Conservation (phyloP, 2,113 vertebrate genomes). For the Alethe castanea region DNA sequence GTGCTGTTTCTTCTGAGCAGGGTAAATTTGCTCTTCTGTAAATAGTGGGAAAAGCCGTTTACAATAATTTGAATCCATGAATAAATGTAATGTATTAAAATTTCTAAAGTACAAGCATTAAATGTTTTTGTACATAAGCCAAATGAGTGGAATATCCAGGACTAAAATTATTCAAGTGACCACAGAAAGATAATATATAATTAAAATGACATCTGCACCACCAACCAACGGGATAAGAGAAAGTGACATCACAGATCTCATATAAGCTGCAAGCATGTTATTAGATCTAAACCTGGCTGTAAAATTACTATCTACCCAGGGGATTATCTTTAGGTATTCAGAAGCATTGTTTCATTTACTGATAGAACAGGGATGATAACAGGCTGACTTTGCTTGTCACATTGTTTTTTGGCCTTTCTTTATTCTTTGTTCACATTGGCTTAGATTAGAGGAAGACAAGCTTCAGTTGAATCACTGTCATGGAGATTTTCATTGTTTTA, state of each 20-base stretch:
- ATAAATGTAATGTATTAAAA: slow-evolving; percentile 32
- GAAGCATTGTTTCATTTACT: slow-evolving; percentile 56
- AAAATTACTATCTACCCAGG: slow-evolving; percentile 56
- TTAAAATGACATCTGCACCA: slow-evolving; percentile 48
- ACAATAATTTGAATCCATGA: slow-evolving; percentile 31
- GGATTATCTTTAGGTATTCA: slow-evolving; percentile 48
- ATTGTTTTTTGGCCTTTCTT: slow-evolving; percentile 30
- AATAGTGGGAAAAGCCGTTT: slow-evolving; percentile 15
- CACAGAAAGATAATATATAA: slow-evolving; percentile 33
- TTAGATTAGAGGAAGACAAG: slow-evolving; percentile 8
- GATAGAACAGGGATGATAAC: slow-evolving; percentile 49
- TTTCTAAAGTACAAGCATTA: background rate
- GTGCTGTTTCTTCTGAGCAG: slow-evolving; percentile 18
- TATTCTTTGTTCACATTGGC: background rate
- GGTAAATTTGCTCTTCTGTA: slow-evolving; percentile 26
- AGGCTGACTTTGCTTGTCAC: slow-evolving; percentile 47
- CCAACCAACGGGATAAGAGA: background rate
- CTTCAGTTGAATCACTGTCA: background rate
- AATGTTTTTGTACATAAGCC: slow-evolving; percentile 21
- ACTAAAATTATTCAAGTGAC: slow-evolving; percentile 38
- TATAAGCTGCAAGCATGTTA: slow-evolving; percentile 29
- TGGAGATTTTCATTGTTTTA: background rate
- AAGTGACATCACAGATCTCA: slow-evolving; percentile 50
- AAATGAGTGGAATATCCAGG: slow-evolving; percentile 20
- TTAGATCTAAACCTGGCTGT: slow-evolving; percentile 60